Percentiles rank a stretch among this genome's conserved stretches.
phyloP scores from a whole-genome alignment of 2,113 vertebrate species.

The Paramormyrops kingsleyae region DNA sequence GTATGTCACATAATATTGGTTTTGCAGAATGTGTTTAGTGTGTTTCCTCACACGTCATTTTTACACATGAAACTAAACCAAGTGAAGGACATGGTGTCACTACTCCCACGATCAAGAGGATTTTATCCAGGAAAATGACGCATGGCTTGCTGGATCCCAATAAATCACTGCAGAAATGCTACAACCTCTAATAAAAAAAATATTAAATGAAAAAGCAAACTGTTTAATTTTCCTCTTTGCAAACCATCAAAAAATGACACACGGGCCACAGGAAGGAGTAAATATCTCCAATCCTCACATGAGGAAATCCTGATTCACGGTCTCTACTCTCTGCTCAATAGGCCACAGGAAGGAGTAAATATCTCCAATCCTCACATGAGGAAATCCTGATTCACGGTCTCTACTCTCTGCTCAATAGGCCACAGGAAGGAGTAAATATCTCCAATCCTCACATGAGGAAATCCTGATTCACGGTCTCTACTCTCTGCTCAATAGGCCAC shows the following conservation, averaged over 20 bases:
- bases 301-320: background rate
- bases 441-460: background rate
- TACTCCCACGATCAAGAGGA: background rate
- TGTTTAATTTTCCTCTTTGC: background rate
- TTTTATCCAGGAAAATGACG: background rate
- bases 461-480: background rate
- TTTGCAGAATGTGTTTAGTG: background rate
- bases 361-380: background rate
- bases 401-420: background rate
- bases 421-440: background rate
- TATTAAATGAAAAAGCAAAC: background rate
- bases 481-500: background rate
- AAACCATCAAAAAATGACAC: background rate
- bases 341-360: background rate
- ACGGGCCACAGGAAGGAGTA: background rate
- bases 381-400: background rate
- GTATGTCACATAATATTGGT: background rate
- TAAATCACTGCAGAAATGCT: background rate
- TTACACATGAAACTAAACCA: background rate
- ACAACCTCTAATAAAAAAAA: background rate
- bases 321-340: background rate
- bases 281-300: background rate
- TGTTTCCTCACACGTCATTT: background rate
- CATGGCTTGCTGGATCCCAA: background rate
- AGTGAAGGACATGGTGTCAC: background rate